These are phyloP conservation scores for Leptopilina clavipes DNA, from an alignment of 1,140 invertebrate species.

Conservation along the genomic window DNA sequence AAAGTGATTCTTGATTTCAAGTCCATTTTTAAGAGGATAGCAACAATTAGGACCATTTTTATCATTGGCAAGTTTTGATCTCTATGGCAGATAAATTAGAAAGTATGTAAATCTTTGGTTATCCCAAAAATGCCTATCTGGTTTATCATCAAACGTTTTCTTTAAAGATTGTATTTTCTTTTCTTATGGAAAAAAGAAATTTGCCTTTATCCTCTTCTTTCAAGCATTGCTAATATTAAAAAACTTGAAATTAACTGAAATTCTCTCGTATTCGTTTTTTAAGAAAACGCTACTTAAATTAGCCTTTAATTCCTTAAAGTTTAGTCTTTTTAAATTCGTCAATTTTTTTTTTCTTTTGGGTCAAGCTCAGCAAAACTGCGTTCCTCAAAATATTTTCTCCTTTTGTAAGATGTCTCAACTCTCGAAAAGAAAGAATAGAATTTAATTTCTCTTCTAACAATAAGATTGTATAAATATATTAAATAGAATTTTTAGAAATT, in stretches of 20 bases:
- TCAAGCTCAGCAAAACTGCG: background rate
- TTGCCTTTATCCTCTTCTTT: background rate
- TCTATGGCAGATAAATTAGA: slow-evolving; percentile 49
- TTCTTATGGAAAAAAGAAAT: too few species aligned
- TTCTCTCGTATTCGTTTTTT: slow-evolving; percentile 3
- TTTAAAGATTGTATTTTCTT: background rate
- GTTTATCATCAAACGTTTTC: slow-evolving; percentile 2
- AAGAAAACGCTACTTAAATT: slow-evolving; percentile 31
- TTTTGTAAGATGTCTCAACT: background rate
- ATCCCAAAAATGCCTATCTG: slow-evolving; percentile 51
- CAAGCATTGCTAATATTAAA: too few species aligned
- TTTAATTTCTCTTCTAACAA: background rate
- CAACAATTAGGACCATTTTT: slow-evolving; percentile 39
- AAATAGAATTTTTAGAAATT: slow-evolving; percentile 1
- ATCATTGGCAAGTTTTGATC: slow-evolving; percentile 42
- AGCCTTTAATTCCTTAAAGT: slow-evolving; percentile 5
- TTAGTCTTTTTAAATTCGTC: slow-evolving; percentile 6
- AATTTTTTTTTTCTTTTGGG: background rate
- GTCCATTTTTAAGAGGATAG: slow-evolving; percentile 48
- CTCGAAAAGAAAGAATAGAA: background rate
- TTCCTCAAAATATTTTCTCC: background rate
- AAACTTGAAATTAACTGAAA: background rate
- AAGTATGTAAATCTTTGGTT: slow-evolving; percentile 62
- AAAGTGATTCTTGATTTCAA: slow-evolving; percentile 55
- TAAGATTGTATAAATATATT: background rate